Percentiles rank a stretch among this genome's conserved stretches.
These are phyloP conservation scores for Diadophis punctatus DNA, from an alignment of 2,113 vertebrate genomes.

Conservation along the genomic window DNA sequence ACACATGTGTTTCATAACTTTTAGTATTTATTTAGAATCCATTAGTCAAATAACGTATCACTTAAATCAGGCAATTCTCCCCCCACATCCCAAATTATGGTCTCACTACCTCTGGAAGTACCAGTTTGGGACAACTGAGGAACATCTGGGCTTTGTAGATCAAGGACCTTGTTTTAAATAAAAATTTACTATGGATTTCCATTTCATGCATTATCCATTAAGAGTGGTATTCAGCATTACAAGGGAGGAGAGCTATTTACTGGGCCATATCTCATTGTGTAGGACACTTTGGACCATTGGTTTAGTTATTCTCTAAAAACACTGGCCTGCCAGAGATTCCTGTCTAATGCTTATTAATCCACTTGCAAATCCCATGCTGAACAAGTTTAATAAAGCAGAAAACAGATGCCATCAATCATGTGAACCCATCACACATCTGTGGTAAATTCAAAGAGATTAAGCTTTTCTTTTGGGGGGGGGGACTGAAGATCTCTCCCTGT, in stretches of 20 bases:
- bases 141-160: not conserved
- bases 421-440: constrained; percentile 56
- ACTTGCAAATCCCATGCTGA: constrained; percentile 76
- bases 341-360: constrained; percentile 75
- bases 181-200: not conserved
- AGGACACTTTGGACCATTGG: constrained; percentile 52
- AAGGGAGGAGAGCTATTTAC: not conserved
- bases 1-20: not conserved
- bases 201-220: not conserved
- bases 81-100: not conserved
- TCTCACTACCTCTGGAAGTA: not conserved
- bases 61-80: not conserved
- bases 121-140: not conserved
- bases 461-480: constrained; percentile 41
- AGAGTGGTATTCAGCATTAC: constrained; percentile 32
- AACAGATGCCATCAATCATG: constrained; percentile 78
- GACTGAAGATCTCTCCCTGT: constrained; percentile 32
- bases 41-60: not conserved
- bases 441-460: constrained; percentile 52
- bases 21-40: not conserved
- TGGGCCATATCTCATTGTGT: not conserved
- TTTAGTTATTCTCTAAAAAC: constrained; percentile 48
- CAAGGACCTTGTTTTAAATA: not conserved
- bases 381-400: constrained; percentile 75
- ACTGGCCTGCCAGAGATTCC: constrained; percentile 67